phyloP scores from a whole-genome alignment of 1,140 invertebrate species.

The Macrobrachium rosenbergii region DNA sequence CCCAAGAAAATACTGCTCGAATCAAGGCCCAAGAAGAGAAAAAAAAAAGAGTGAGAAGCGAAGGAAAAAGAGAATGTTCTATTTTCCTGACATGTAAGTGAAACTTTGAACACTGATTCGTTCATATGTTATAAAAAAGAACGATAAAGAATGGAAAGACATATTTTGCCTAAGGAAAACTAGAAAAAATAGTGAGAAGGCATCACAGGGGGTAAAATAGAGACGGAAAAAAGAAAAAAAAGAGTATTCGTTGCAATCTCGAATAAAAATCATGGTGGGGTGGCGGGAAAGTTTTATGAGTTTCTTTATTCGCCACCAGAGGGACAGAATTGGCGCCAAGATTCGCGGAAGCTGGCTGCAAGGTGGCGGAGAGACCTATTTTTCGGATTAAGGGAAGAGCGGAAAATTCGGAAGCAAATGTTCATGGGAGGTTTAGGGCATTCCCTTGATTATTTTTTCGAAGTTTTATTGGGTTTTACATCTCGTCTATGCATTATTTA shows the following conservation, averaged over 20 bases:
- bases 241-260: neutral
- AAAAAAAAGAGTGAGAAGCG: neutral
- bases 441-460: slow-evolving; percentile 52
- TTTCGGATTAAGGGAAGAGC: slow-evolving; percentile 46
- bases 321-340: slow-evolving; percentile 48
- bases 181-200: slow-evolving; percentile 5
- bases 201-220: neutral
- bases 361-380: slow-evolving; percentile 36
- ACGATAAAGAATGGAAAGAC: neutral
- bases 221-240: neutral
- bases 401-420: slow-evolving; percentile 34
- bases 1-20: neutral
- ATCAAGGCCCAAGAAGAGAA: neutral
- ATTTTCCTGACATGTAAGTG: too few relatives aligned
- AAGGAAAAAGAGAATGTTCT: neutral
- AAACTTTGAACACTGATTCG: too few relatives aligned
- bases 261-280: slow-evolving; percentile 48
- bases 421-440: slow-evolving; percentile 47
- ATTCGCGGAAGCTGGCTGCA: neutral
- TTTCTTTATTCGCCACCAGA: slow-evolving; percentile 58
- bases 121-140: neutral
- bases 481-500: slow-evolving; percentile 24
- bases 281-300: slow-evolving; percentile 48
- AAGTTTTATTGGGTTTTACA: slow-evolving; percentile 38
- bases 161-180: neutral